phyloP scores from a whole-genome alignment of 2,113 vertebrate genomes.

The Pelusios castaneus region DNA sequence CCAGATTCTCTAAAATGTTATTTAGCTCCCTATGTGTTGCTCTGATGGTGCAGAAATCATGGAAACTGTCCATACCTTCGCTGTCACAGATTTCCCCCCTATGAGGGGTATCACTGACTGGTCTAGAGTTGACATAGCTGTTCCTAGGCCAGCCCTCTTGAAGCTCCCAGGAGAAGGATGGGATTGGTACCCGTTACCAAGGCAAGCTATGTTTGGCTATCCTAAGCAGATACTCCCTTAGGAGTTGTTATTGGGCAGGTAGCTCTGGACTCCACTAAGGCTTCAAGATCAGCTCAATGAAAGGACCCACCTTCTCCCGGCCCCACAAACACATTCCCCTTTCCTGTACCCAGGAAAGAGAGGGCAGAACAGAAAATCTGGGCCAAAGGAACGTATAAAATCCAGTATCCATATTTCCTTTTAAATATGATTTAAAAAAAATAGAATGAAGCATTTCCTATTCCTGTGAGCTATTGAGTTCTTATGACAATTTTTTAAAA shows the following conservation, averaged over 20 bases:
- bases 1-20: background rate
- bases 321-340: background rate
- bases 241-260: background rate
- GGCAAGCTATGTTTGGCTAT: background rate
- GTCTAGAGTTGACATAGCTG: background rate
- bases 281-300: background rate
- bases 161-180: background rate
- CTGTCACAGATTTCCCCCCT: background rate
- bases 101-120: background rate
- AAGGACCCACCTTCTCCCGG: background rate
- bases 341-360: background rate
- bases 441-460: background rate
- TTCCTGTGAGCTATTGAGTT: background rate
- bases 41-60: background rate
- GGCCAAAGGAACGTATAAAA: accelerated
- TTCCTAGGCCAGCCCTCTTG: background rate
- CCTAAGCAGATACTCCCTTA: background rate
- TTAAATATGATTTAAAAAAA: background rate
- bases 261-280: background rate
- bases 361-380: background rate
- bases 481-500: background rate
- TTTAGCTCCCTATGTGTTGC: background rate
- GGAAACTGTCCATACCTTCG: background rate
- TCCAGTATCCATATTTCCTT: background rate
- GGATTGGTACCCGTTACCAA: background rate